phyloP scores from a whole-genome alignment of 2,888 invertebrate species.

The Philhelius pedissequus region DNA sequence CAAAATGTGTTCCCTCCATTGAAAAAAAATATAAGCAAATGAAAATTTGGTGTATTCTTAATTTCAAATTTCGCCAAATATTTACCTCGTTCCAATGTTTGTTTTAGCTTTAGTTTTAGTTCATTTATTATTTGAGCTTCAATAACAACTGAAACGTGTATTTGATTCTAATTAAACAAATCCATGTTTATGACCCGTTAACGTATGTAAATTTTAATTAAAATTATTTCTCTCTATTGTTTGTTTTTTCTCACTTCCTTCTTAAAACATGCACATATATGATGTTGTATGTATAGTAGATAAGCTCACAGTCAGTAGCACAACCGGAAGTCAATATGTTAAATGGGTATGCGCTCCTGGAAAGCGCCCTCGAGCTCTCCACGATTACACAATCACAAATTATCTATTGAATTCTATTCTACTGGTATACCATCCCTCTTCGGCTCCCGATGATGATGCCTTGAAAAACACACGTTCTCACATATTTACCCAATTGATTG shows the following conservation, averaged over 20 bases:
- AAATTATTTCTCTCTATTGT: conserved; percentile 30
- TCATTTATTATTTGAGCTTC: conserved; percentile 14
- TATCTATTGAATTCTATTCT: conserved; percentile 5
- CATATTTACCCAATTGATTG: conserved; percentile 64
- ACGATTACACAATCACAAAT: conserved; percentile 37
- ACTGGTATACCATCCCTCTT: neutral
- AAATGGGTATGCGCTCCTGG: neutral
- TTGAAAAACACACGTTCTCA: conserved; percentile 4
- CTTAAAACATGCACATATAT: neutral
- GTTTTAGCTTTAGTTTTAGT: neutral
- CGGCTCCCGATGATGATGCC: neutral
- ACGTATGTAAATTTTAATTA: conserved; percentile 56
- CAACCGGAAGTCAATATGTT: conserved; percentile 43
- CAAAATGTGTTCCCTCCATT: too few relatives aligned
- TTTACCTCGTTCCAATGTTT: neutral
- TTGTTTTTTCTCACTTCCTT: conserved; percentile 25
- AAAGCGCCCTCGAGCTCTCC: neutral
- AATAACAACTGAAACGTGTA: conserved; percentile 15
- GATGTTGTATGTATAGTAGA: neutral
- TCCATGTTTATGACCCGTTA: neutral
- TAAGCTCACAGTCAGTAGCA: neutral
- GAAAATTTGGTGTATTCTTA: neutral
- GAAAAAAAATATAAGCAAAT: neutral
- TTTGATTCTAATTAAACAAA: conserved; percentile 34
- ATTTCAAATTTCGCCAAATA: neutral